A percentile compares a stretch with the other conserved stretches of the same genome.
These are phyloP conservation scores for Aegotheles bennettii DNA, from an alignment of 2,113 vertebrate genomes.

Conservation along the genomic window DNA sequence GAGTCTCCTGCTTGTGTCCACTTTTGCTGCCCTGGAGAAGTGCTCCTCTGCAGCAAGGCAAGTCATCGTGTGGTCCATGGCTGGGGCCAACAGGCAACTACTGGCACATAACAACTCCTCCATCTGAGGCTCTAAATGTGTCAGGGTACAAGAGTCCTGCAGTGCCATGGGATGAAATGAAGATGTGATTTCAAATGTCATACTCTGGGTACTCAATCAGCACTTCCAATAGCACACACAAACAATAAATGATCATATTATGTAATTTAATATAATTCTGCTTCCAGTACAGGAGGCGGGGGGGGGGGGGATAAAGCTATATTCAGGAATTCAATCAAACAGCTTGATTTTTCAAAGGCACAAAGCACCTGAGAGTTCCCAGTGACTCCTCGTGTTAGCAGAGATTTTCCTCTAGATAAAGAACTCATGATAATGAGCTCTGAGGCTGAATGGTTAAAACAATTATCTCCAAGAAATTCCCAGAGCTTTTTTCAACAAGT, in stretches of 20 bases:
- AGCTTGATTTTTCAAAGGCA: background rate
- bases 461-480: background rate
- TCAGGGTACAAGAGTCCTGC: too few species aligned
- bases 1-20: too few species aligned
- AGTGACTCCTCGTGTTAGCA: background rate
- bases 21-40: too few species aligned
- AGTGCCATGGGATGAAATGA: background rate
- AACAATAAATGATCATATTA: background rate
- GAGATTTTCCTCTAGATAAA: background rate
- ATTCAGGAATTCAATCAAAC: background rate
- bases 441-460: background rate
- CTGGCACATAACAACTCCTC: too few species aligned
- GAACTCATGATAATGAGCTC: background rate
- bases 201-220: background rate
- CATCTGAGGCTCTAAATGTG: too few species aligned
- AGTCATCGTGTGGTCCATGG: too few species aligned
- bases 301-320: too few species aligned
- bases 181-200: background rate
- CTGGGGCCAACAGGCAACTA: too few species aligned
- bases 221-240: background rate
- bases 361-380: background rate
- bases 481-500: background rate
- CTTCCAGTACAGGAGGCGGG: background rate
- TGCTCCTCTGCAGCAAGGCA: too few species aligned
- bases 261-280: background rate